Evolutionary conservation across 2,113 vertebrate genomes (phyloP), one percentile per base, ranked within the genome.

Genomic region (Pungitius pungitius): DNA sequence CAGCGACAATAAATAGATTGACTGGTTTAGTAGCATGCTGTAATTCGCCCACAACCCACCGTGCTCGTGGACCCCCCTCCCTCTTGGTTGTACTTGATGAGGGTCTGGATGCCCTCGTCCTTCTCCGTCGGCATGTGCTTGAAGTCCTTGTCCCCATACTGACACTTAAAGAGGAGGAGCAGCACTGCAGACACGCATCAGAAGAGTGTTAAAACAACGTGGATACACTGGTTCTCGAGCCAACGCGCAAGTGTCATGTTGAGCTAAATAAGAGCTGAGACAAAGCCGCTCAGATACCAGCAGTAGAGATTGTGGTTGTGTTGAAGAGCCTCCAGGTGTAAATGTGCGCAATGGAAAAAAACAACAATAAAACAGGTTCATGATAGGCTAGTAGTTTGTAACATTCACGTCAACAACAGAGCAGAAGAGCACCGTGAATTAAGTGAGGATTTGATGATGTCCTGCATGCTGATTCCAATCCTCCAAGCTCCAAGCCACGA

Each of bases 81-180:
- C 79, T 94, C 94, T 13, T 92, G 74, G 24, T 94, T 94, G 81
- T 93, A 94, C 18, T 56, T 77, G 43, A 92, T 91, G 24, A 94
- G 78, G 8, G 90, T 91, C 85, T 94, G 93, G 63, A 51, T 78
- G 39, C 90, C 90, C 17, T 91, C 90, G 1, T 86, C 78, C 1
- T 51, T 11, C 2, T 30, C 0, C 13, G 67, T 1, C 13, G 74
- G 47, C 0, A 64, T 35, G 13, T 39, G 13, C 4, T 69, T 12
- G 58, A 83, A 61, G 0, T 6, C 0, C 20, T 66, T 57, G 6
- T 4, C 2, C 15, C 10, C 6, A 61, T 70, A 83, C 0, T 77
- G 1, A 22, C 88, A 92, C 0, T 2, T 0, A 0, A 92, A 51
- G 56, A 60, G 0, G 17, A 87, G 54, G 8, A 92, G 74, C 35